Evolutionary conservation across 1,140 invertebrate genomes (phyloP), one percentile per base, ranked within the genome.

Genomic region (Drosophila bifasciata): DNA sequence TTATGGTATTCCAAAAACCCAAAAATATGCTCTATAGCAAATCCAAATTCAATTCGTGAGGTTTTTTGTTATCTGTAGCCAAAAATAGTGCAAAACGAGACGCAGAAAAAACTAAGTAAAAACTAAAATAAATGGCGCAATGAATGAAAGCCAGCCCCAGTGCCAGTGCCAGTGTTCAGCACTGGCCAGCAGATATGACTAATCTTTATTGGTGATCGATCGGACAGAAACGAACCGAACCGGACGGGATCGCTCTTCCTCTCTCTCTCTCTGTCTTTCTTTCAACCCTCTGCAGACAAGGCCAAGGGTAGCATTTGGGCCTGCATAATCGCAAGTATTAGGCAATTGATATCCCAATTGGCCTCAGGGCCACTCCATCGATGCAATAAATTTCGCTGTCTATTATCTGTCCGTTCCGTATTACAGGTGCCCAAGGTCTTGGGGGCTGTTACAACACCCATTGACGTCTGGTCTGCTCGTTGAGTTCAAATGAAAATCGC

Each of bases 81-180:
- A 69, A 68, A 69, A 69, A 69, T 69, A 68, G 66, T 69, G 68
- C 46, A 68, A 63, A 64, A 43, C 63, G 66, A 63, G 66, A 43
- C 66, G 63, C 43, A 68, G 41, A 68, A 68, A 45, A 32, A 36
- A 13, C 4, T 13, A 36, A 4, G 13, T 4, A 4, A 17, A 68
- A 56, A 41, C 48, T 48, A 64, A 69, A 68, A 68, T 68, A 43
- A 17, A 28, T 40, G 40, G 62, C 28, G 17, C 50, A 41, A 69
- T 69, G 63, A 69, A 68, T 69, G 63, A 41, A 17, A 36, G 11
- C 32, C 28, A 32, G 28, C 28, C 7, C 1, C 32, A 32, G 32
- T 11, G 2, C 32, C 8, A 9, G 25, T 28, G 3, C 9, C 28
- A 28, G 25, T 9, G n/a, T 28, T 8, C 7, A 11, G 28, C 28